Evolutionary conservation across 2,797 vertebrate species (phyloP).

Genomic region (Argyrosomus regius): DNA sequence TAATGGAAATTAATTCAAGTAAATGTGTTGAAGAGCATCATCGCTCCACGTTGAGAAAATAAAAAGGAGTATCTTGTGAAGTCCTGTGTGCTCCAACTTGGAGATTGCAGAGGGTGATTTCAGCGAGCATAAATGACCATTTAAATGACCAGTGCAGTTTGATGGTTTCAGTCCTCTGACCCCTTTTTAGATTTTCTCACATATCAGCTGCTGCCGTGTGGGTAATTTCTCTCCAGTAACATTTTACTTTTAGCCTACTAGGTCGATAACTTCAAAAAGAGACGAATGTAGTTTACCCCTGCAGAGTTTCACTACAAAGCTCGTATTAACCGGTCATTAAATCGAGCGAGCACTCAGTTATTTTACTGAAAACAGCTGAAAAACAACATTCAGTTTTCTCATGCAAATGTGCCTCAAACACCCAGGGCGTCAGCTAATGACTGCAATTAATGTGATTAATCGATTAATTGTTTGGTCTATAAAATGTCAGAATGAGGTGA

Average conservation of each 20-base stretch:
- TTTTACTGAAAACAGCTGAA: neutral
- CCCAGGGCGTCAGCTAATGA: neutral
- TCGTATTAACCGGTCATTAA: neutral
- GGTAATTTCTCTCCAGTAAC: constrained; percentile 24
- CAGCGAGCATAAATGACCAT: constrained; percentile 16
- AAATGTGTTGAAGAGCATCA: neutral
- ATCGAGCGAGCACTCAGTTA: neutral
- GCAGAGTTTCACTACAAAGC: constrained; percentile 4
- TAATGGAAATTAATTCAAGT: constrained; percentile 25
- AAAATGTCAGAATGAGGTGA: neutral
- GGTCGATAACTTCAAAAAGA: constrained; percentile 20
- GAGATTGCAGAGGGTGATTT: constrained; percentile 21
- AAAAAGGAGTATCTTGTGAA: constrained; percentile 15
- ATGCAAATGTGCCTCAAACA: neutral
- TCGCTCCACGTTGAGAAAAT: constrained; percentile 10
- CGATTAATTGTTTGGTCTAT: neutral
- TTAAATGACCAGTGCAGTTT: constrained; percentile 28
- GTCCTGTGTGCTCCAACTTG: constrained; percentile 10
- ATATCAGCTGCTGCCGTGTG: constrained; percentile 21
- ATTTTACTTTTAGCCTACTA: constrained; percentile 17
- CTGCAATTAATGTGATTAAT: neutral
- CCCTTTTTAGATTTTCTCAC: constrained; percentile 26
- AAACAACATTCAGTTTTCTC: neutral
- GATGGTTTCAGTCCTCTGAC: constrained; percentile 28
- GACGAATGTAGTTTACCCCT: constrained; percentile 17